Conservation (phyloP, 2,888 invertebrate genomes). For the Achlya flavicornis region DNA sequence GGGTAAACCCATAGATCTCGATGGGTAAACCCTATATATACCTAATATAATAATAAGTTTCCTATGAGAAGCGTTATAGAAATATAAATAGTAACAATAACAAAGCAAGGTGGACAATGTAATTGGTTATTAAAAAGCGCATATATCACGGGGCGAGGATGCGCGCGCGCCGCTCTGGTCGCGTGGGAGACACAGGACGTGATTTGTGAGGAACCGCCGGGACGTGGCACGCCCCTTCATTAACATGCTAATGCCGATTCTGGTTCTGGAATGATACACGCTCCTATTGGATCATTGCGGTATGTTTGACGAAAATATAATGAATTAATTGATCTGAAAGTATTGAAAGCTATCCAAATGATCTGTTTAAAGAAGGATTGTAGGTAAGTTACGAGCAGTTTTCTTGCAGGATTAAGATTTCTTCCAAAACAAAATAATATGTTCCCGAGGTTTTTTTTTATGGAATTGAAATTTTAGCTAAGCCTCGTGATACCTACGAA, state of each 20-base stretch:
- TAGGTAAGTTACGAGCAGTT: no score
- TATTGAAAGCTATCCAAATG: neutral
- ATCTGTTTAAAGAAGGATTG: no score
- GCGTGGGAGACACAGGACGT: constrained; percentile 62
- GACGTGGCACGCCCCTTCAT: constrained; percentile 72
- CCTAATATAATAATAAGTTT: no score
- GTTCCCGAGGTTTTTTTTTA: no score
- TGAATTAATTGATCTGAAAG: neutral
- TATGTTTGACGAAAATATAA: neutral
- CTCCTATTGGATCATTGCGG: constrained; percentile 29
- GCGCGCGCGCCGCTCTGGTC: constrained; percentile 29
- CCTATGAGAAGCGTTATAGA: no score
- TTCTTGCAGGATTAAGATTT: no score
- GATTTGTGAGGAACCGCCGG: constrained; percentile 61
- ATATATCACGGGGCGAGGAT: constrained; percentile 60
- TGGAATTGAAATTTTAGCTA: no score
- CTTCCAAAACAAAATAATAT: no score
- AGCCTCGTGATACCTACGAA: no score
- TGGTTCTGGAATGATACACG: constrained; percentile 50
- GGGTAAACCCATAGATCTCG: no score
- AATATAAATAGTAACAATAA: constrained; percentile 6
- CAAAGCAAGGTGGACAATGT: constrained; percentile 55
- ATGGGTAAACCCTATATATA: no score
- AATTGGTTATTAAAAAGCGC: constrained; percentile 79
- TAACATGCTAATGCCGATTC: constrained; percentile 78